phyloP scores from a whole-genome alignment of 2,113 vertebrate species.

The Bubalus kerabau region DNA sequence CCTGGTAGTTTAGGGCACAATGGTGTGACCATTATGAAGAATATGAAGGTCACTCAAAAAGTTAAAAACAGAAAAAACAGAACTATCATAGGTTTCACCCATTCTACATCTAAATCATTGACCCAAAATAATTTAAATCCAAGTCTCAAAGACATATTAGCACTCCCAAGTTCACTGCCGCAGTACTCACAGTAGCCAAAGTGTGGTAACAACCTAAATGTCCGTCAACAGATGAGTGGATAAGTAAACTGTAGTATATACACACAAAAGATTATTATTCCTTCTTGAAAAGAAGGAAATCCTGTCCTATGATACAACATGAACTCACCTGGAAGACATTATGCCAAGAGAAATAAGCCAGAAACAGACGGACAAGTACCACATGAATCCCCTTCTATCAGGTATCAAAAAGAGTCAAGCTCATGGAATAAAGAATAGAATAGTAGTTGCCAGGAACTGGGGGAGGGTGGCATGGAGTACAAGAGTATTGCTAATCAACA shows the following conservation, averaged over 20 bases:
- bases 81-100: neutral
- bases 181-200: neutral
- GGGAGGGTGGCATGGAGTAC: neutral
- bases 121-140: neutral
- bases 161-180: neutral
- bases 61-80: neutral
- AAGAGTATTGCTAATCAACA: neutral
- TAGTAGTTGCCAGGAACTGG: neutral
- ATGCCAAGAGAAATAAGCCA: neutral
- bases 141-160: neutral
- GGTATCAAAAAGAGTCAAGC: neutral
- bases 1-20: neutral
- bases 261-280: neutral
- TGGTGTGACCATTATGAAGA: neutral
- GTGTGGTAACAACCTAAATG: neutral
- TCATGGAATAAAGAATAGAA: neutral
- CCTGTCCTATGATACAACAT: neutral
- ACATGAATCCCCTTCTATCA: neutral
- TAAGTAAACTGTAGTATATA: no score
- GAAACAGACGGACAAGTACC: fast-evolving
- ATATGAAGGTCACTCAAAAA: neutral
- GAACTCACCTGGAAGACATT: neutral
- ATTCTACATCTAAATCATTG: neutral
- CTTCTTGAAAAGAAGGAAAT: neutral
- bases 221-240: no score